A percentile compares a stretch with the other conserved stretches of the same genome.
Evolutionary conservation across 2,113 vertebrate genomes (phyloP).

Genomic region (Pygoscelis antarcticus): DNA sequence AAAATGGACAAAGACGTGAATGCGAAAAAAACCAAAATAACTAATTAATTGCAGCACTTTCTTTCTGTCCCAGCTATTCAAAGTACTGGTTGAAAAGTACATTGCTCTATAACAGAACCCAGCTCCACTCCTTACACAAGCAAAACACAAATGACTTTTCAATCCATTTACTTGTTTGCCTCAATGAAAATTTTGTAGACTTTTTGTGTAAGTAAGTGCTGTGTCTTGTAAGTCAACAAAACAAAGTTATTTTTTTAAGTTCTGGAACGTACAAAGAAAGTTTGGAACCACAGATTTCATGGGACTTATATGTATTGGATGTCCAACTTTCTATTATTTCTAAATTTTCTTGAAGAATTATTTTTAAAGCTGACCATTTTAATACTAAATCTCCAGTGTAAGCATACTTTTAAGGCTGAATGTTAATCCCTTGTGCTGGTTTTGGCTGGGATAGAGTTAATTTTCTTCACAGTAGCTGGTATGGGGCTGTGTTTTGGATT

Average conservation of each 20-base stretch:
- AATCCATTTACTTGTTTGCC: neutral
- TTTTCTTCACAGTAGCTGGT: too few relatives aligned
- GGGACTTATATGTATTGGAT: neutral
- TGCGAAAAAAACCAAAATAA: neutral
- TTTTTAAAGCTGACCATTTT: neutral
- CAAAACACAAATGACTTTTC: neutral
- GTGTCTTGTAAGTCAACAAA: neutral
- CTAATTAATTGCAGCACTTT: slow-evolving; percentile 22
- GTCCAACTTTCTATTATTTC: neutral
- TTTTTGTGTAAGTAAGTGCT: neutral
- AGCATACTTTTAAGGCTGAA: neutral
- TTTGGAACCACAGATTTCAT: neutral
- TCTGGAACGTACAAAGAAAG: neutral
- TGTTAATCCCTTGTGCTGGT: neutral
- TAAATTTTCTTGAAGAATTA: neutral
- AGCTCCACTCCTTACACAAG: neutral
- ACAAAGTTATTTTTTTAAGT: neutral
- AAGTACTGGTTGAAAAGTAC: neutral
- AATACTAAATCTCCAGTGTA: neutral
- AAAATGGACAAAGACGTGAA: neutral
- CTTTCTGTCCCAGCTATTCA: slow-evolving; percentile 1
- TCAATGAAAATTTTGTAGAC: neutral
- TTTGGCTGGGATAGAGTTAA: too few relatives aligned
- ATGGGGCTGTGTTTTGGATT: too few relatives aligned
- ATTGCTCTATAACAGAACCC: neutral